Evolutionary conservation across 1,140 invertebrate species (phyloP), one percentile per base, ranked within the genome.

Genomic region (Macrosteles quadrilineatus): DNA sequence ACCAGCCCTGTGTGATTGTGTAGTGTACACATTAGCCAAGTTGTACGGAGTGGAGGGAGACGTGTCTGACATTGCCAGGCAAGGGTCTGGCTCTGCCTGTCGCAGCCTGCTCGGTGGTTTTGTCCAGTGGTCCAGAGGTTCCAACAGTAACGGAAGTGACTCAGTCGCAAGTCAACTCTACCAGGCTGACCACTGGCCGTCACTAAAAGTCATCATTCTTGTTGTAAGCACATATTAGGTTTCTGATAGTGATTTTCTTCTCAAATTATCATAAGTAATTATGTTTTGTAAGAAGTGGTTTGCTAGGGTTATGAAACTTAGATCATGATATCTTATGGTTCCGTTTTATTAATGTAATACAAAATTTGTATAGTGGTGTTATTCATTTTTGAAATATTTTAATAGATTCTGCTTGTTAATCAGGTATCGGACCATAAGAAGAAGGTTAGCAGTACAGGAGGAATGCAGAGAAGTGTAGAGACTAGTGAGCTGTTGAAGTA

Each of bases 61-160:
- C 75, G 83, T 97, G n/a, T 93, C 93, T 59, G 82, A 82, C 9
- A 88, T 97, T 67, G 95, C 95, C 1, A 86, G 95, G 74, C 80
- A 87, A 72, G 98, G 98, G 23, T 98, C 96, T 62, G 98, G 98
- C 11, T 98, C 95, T 79, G 98, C 98, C 1, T 99, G 97, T 81
- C 86, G 98, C 57, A 99, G 97, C 82, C 82, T 98, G 19, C 89
- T 89, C 77, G 96, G 96, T 50, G 98, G 98, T 45, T 98, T 98
- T 84, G 72, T 73, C 29, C 85, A 87, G 68, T 99, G 98, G 98
- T 85, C 88, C 40, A 88, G 87, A 73, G 96, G 96, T 9, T 76
- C 77, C 1, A 73, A 83, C 32, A 76, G 81, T 0, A 85, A 91
- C 80, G 95, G 94, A 11, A 79, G 77, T n/a, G 96, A 98, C 82